Evolutionary conservation across 2,888 invertebrate species (phyloP), one percentile per base, ranked within the genome.

Genomic region (Biston betularia): DNA sequence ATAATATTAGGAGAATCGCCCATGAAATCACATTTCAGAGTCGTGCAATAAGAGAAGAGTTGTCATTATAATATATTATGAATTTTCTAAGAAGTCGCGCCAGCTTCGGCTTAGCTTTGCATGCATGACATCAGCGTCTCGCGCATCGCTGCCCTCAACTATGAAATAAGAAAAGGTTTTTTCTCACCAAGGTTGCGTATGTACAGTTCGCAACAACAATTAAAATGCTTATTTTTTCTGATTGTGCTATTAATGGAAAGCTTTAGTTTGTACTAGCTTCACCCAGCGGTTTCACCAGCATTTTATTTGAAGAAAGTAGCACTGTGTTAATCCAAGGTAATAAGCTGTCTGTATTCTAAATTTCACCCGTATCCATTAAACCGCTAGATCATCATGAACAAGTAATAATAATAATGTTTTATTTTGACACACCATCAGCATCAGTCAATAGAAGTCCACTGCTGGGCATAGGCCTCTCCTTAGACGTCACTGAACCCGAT

Each of bases 101-200:
- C 72, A 77, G 71, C 73, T 77, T 77, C 77, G 73, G 76, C 75
- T 75, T 73, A 38, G 52, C 53, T 67, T 77, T 70, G 80, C 76
- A 78, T 77, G 76, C 77, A 86, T 86, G 86, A 86, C 87, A 84
- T 85, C 84, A 85, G 82, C 80, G 75, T 76, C 78, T 80, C 81
- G 81, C 82, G 83, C 86, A 79, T 81, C 82, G 81, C 71, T 81
- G 83, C 80, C 70, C 76, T 74, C 76, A 79, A 81, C 81, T 80
- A 78, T 78, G 79, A 80, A 77, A 82, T 78, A 78, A 78, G 72
- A 79, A 79, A 77, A 75, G 69, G 78, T 78, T 82, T 73, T 76
- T 78, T 75, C 75, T 73, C 74, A 72, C 78, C 81, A 73, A 81
- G 78, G 79, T 71, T 76, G 68, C 72, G 74, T 76, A 68, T 72